These are phyloP conservation scores for Melinaea menophilus DNA, from an alignment of 2,888 invertebrate species.

Conservation along the genomic window DNA sequence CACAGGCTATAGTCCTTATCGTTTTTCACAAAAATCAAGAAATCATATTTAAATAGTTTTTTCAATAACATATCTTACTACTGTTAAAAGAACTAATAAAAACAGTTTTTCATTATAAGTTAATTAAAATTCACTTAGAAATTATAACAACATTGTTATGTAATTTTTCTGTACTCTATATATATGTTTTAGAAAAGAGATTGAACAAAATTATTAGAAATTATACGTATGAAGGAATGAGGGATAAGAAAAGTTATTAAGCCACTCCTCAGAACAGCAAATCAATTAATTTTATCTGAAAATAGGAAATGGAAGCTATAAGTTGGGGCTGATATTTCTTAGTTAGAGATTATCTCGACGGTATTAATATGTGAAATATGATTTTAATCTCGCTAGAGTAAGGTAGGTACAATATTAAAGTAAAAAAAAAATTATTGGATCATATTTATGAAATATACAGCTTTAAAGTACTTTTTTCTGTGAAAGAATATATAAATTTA, in stretches of 20 bases:
- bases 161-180: no score
- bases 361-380: neutral
- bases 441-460: neutral
- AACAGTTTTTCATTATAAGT: no score
- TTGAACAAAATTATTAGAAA: neutral
- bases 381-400: neutral
- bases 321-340: constrained; percentile 9
- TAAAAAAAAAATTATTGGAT: neutral
- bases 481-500: no score
- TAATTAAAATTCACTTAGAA: no score
- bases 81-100: no score
- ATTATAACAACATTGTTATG: no score
- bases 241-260: constrained; percentile 5
- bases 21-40: no score
- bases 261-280: constrained; percentile 12
- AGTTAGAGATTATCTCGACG: neutral
- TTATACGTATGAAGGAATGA: constrained; percentile 6
- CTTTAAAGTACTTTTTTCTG: no score
- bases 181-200: no score
- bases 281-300: constrained; percentile 22
- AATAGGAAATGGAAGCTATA: constrained; percentile 19
- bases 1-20: no score
- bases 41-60: no score
- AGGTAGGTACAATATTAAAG: neutral
- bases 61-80: no score